Conservation (phyloP, 2,888 invertebrate species). For the Eretmocerus hayati region DNA sequence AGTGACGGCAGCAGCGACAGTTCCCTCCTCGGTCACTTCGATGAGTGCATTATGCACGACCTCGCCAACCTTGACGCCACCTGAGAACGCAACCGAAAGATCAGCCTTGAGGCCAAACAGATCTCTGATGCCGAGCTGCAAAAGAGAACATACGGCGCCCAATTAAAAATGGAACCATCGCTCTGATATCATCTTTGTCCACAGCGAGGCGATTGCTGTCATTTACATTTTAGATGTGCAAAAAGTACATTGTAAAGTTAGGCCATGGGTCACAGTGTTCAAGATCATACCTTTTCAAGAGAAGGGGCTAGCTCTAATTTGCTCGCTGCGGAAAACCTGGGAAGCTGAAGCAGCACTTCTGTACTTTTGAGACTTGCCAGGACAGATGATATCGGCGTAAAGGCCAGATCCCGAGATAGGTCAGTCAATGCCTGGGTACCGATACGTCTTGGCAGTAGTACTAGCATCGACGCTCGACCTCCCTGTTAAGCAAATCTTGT, state of each 20-base stretch:
- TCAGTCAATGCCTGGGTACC: constrained; percentile 49
- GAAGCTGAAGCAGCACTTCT: constrained; percentile 54
- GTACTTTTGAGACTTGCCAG: constrained; percentile 45
- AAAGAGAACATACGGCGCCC: no score
- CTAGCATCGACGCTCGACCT: constrained; percentile 56
- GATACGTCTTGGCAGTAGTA: constrained; percentile 51
- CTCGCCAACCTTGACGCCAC: constrained; percentile 48
- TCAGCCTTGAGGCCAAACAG: constrained; percentile 55
- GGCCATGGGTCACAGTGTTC: no score
- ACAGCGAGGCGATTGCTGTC: no score
- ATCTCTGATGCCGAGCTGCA: constrained; percentile 55
- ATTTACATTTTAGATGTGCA: neutral
- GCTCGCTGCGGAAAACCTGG: constrained; percentile 57
- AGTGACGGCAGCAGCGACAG: constrained; percentile 59
- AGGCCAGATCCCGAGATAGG: constrained; percentile 54
- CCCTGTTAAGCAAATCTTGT: constrained; percentile 46
- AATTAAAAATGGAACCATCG: no score
- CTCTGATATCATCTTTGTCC: no score
- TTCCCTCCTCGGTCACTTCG: constrained; percentile 60
- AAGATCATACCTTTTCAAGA: constrained; percentile 50
- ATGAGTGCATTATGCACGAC: constrained; percentile 60
- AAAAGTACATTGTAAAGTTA: constrained; percentile 1
- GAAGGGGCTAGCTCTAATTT: constrained; percentile 46
- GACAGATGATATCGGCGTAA: constrained; percentile 51
- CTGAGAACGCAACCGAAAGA: constrained; percentile 52